Evolutionary conservation across 2,113 vertebrate species (phyloP).

Genomic region (Corythoichthys intestinalis): DNA sequence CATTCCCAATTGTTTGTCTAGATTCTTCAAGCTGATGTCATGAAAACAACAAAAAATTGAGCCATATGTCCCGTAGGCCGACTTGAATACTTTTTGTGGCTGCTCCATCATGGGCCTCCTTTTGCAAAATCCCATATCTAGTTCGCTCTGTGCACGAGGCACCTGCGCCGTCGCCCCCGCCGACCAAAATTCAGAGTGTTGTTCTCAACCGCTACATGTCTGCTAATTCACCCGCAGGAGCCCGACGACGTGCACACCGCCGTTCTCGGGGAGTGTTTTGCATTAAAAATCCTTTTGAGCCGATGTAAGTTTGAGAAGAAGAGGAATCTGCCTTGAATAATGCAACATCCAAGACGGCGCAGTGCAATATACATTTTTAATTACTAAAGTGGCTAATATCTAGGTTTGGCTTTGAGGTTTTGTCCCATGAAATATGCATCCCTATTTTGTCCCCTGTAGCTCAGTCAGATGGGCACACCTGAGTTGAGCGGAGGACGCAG

Average conservation of each 20-base stretch:
- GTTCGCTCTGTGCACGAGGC: constrained; percentile 14
- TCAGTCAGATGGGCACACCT: constrained; percentile 67
- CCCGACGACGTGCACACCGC: constrained; percentile 78
- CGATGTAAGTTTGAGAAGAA: constrained; percentile 85
- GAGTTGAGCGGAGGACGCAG: constrained; percentile 71
- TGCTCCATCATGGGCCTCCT: background rate
- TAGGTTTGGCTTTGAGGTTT: constrained; percentile 99
- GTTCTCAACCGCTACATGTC: constrained; percentile 82
- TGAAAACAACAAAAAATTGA: constrained; percentile 7
- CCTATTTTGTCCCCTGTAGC: constrained; percentile 87
- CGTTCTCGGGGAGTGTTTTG: constrained; percentile 88
- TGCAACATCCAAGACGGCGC: constrained; percentile 89
- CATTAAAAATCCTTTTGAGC: constrained; percentile 98
- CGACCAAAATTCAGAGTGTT: constrained; percentile 65
- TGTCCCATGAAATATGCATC: constrained; percentile 98
- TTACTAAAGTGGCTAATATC: constrained; percentile 99
- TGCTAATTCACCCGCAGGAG: constrained; percentile 90
- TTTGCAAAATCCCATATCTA: background rate
- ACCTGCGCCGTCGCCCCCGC: constrained; percentile 48
- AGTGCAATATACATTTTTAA: constrained; percentile 99
- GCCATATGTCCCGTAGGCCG: background rate
- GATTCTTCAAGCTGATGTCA: background rate
- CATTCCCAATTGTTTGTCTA: background rate
- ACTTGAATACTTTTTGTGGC: background rate
- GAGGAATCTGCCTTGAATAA: constrained; percentile 91